A percentile compares a stretch with the other conserved stretches of the same genome.
phyloP scores from a whole-genome alignment of 2,113 vertebrate genomes.

The Eptatretus burgeri region DNA sequence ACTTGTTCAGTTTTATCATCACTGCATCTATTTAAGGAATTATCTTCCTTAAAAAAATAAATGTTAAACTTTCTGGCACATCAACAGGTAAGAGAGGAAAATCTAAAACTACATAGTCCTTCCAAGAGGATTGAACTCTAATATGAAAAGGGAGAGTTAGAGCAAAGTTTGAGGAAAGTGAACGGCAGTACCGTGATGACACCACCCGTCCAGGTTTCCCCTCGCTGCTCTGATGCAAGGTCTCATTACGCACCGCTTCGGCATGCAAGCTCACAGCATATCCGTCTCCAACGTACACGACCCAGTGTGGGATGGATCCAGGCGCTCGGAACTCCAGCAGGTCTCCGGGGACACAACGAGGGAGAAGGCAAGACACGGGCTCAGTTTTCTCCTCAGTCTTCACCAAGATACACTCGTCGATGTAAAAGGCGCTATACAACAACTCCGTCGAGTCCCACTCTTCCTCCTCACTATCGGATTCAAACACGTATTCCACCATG shows the following conservation, averaged over 20 bases:
- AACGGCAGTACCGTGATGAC: constrained; percentile 80
- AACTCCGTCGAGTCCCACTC: too few relatives aligned
- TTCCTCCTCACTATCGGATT: too few relatives aligned
- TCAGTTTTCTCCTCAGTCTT: constrained; percentile 58
- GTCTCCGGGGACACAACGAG: constrained; percentile 77
- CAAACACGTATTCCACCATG: too few relatives aligned
- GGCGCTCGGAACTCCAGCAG: constrained; percentile 54
- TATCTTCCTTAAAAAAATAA: too few relatives aligned
- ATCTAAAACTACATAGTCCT: too few relatives aligned
- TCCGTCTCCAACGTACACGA: constrained; percentile 53
- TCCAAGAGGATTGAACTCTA: too few relatives aligned
- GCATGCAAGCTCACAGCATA: constrained; percentile 75
- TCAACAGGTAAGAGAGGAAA: too few relatives aligned
- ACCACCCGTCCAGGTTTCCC: constrained; percentile 64
- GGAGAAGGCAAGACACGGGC: constrained; percentile 51
- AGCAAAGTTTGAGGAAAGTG: constrained; percentile 13
- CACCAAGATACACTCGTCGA: constrained; percentile 98
- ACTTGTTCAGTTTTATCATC: too few relatives aligned
- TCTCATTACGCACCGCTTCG: constrained; percentile 85
- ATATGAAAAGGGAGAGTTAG: too few relatives aligned
- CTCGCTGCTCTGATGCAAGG: constrained; percentile 46
- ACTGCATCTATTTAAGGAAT: too few relatives aligned
- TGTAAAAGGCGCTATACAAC: constrained; percentile 42
- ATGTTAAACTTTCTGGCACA: too few relatives aligned
- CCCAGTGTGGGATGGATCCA: constrained; percentile 52